Evolutionary conservation across 1,140 invertebrate genomes (phyloP), one percentile per base, ranked within the genome.

Genomic region (Augochlora pura): DNA sequence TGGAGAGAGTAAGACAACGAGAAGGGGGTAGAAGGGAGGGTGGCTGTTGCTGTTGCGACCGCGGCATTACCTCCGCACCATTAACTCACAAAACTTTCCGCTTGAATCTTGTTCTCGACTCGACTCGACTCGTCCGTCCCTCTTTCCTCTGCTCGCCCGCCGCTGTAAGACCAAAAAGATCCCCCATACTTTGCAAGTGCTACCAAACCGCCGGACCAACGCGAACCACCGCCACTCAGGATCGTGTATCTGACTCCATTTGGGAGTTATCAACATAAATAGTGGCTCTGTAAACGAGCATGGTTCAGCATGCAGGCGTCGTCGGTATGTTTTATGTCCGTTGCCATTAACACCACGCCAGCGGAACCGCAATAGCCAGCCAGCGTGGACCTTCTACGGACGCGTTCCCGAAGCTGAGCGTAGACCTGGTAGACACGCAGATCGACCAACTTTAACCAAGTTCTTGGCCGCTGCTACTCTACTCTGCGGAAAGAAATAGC

Each of bases 41-140:
- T 91, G 88, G 90, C 88, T 92, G 91, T 91, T 92, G 90, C 90
- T 91, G 91, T 91, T 90, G 91, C 90, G 91, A 88, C 90, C 91
- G 87, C 84, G 82, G 89, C 90, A 91, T 93, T 92, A 92, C 89
- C 90, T 91, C 87, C 89, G 89, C 91, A 89, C 91, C 92, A 93
- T 93, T 93, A 93, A 93, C 92, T 92, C 91, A 88, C 90, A 91
- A 92, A 93, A 92, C 91, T 92, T 92, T 93, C 90, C 91, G 90
- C 91, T 91, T 88, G 91, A 92, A 92, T 92, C 91, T 92, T 92
- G 90, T 91, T 92, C 91, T 89, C 89, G 89, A 90, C 85, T 88
- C 89, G 89, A 90, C 85, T 88, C 85, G 86, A 84, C 88, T 90
- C 84, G 80, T 86, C 88, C 42, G 68, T 59, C 62, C 77, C 68